Evolutionary conservation across 2,797 vertebrate genomes (phyloP).

Genomic region (Cuculus canorus): DNA sequence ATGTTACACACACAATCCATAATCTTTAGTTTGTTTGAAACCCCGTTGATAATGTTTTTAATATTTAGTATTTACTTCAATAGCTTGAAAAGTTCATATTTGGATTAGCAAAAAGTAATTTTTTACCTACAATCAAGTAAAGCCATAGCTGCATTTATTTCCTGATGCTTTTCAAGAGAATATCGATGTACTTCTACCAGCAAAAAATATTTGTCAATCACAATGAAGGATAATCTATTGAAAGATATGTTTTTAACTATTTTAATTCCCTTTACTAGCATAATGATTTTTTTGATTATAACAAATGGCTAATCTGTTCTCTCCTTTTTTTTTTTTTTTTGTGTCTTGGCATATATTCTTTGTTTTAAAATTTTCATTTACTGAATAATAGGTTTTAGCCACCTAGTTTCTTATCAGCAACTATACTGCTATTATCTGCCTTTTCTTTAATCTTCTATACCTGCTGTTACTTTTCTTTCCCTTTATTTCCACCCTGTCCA

Average conservation of each 20-base stretch:
- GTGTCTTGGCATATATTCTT: neutral
- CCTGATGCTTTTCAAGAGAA: neutral
- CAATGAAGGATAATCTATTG: neutral
- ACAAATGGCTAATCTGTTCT: neutral
- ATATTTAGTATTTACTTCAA: neutral
- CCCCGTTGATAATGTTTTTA: neutral
- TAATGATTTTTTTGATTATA: constrained; percentile 26
- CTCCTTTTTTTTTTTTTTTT: constrained; percentile 3
- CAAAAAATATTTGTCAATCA: neutral
- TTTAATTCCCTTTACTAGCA: constrained; percentile 19
- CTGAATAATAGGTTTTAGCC: neutral
- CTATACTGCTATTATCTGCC: neutral
- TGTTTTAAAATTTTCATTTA: constrained; percentile 2
- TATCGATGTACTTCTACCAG: neutral
- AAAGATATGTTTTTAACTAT: neutral
- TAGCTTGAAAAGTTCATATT: neutral
- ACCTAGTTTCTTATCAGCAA: neutral
- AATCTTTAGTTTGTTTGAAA: neutral
- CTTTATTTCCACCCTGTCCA: neutral
- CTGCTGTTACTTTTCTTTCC: neutral
- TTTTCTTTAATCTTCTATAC: neutral
- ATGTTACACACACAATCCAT: neutral
- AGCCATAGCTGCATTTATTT: neutral
- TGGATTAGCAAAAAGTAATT: neutral
- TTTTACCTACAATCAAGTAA: neutral